phyloP scores from a whole-genome alignment of 2,888 invertebrate species.

The Quadriops clusia region DNA sequence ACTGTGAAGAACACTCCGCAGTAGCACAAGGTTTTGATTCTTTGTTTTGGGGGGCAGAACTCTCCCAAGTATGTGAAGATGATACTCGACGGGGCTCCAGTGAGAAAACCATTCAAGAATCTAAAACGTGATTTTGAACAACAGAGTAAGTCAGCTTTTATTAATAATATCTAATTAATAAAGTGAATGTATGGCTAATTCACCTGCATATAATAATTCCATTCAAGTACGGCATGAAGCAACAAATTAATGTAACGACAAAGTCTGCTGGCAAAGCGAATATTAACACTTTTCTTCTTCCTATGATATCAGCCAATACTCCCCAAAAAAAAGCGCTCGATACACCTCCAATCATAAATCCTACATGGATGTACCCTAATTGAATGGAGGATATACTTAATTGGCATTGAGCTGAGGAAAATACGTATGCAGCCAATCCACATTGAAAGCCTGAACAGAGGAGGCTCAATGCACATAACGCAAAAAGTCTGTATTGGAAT shows the following conservation, averaged over 20 bases:
- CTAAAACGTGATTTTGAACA: too few relatives aligned
- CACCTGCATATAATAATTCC: slow-evolving; percentile 46
- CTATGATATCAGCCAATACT: slow-evolving; percentile 61
- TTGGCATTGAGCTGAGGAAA: slow-evolving; percentile 63
- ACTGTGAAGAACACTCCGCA: slow-evolving; percentile 54
- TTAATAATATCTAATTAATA: too few relatives aligned
- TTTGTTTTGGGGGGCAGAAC: slow-evolving; percentile 46
- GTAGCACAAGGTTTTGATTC: slow-evolving; percentile 49
- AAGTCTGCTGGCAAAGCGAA: slow-evolving; percentile 34
- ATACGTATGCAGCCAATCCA: slow-evolving; percentile 56
- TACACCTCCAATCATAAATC: slow-evolving; percentile 60
- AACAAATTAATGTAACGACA: slow-evolving; percentile 41
- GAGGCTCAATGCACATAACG: slow-evolving; percentile 52
- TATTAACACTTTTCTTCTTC: slow-evolving; percentile 45
- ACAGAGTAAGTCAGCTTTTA: too few relatives aligned
- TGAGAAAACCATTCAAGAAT: slow-evolving; percentile 51
- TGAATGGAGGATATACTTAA: slow-evolving; percentile 51
- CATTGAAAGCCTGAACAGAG: slow-evolving; percentile 53
- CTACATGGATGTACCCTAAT: slow-evolving; percentile 58
- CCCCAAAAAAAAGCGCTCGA: slow-evolving; percentile 73
- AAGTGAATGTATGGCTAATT: background rate
- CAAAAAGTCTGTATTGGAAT: slow-evolving; percentile 52
- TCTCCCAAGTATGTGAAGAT: slow-evolving; percentile 56
- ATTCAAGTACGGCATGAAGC: slow-evolving; percentile 46
- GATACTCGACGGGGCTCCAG: slow-evolving; percentile 48